Base-by-base conservation (phyloP, 2,888 invertebrate genomes). In the Anarsia innoxiella region DNA sequence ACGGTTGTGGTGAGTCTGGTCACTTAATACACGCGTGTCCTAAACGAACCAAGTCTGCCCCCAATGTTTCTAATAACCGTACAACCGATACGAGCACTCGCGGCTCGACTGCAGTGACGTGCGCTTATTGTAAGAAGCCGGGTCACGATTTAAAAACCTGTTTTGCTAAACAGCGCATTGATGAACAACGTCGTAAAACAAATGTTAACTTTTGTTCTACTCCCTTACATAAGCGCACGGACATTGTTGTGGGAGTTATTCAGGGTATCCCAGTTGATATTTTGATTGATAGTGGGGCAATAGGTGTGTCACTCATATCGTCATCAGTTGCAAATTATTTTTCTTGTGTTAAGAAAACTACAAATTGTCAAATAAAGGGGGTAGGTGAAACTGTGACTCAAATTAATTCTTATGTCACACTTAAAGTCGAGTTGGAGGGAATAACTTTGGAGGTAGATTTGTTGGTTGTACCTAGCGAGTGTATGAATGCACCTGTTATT, bases 401-500 rank as follows among this genome's bases (percentile, higher is more conserved):
- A 2, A 11, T 25, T 1, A 19, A 12, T 6, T 36, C 27, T 8
- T 47, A 37, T 25, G 40, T 47, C 1, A 45, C 41, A n/a, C 9
- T 45, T 4, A 37, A 36, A 1, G 12, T 48, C 0, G 44, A 48
- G 14, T 43, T 48, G 16, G 8, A 10, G 6, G 30, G 40, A 5
- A 43, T 48, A 2, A 31, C 44, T 1, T 9, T 49, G 2, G 48
- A 49, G 8, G 41, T 36, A 3, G 48, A 49, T 39, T 40, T 49
- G 6, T n/a, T 42, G 6, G 37, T 49, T 0, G 49, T 51, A 12
- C 31, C 31, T 2, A 4, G 3, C 3, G 9, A 42, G 37, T 45
- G 15, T 23, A 46, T 45, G 37, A 40, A 33, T 8, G 25, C 42
- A 1, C 41, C 46, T 0, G 29, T 47, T 12, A 39, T 46, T 1